Conservation (phyloP, 2,888 invertebrate species). For the Philereme vetulata region DNA sequence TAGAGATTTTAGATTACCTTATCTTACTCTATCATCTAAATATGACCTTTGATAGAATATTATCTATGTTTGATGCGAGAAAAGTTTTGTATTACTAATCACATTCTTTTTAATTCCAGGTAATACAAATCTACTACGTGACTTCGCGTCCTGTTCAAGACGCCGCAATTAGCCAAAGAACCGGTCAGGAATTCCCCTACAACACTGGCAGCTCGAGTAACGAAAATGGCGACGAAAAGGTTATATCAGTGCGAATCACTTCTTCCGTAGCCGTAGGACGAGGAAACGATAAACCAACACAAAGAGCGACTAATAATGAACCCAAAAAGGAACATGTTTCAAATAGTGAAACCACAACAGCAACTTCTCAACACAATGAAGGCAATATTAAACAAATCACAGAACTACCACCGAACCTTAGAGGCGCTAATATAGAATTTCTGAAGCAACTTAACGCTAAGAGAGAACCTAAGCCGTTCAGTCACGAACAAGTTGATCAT, state of each 20-base stretch:
- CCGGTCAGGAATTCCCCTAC: constrained; percentile 41
- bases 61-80: background rate
- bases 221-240: constrained; percentile 66
- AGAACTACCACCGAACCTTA: constrained; percentile 65
- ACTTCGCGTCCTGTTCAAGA: constrained; percentile 55
- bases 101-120: constrained; percentile 58
- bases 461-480: constrained; percentile 63
- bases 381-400: constrained; percentile 49
- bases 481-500: constrained; percentile 61
- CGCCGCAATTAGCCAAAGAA: constrained; percentile 39
- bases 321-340: constrained; percentile 22
- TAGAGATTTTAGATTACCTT: background rate
- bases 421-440: constrained; percentile 79
- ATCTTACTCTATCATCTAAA: background rate
- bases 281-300: constrained; percentile 56
- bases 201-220: constrained; percentile 43
- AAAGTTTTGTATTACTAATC: background rate
- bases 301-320: constrained; percentile 38
- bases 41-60: background rate
- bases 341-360: constrained; percentile 27
- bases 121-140: constrained; percentile 60
- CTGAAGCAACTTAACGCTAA: constrained; percentile 74
- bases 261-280: constrained; percentile 85
- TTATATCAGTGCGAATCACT: constrained; percentile 83
- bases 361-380: constrained; percentile 38